Conservation (phyloP, 2,113 vertebrate species). For the Labeo catla region DNA sequence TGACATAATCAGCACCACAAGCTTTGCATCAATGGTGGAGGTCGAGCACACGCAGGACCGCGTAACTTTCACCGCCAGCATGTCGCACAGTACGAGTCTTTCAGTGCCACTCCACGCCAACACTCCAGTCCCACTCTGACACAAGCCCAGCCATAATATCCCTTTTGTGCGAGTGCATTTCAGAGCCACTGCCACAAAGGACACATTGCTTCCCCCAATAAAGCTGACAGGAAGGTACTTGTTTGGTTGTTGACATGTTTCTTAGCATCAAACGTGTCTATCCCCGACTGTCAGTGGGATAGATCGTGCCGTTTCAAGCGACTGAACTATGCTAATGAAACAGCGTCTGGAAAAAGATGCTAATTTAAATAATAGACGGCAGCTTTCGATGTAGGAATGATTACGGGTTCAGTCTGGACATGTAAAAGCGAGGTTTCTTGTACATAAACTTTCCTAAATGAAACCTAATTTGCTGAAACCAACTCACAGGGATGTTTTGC, state of each 20-base stretch:
- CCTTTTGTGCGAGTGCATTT: conserved; percentile 70
- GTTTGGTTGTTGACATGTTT: conserved; percentile 60
- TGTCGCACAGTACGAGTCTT: conserved; percentile 61
- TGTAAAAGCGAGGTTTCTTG: background rate
- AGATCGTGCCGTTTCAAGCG: background rate
- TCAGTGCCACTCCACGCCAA: conserved; percentile 56
- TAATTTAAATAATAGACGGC: background rate
- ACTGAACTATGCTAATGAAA: background rate
- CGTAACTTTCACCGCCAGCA: conserved; percentile 49
- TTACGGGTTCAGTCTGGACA: background rate
- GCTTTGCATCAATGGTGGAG: background rate
- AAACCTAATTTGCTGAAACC: background rate
- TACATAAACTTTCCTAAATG: background rate
- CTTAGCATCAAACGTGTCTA: conserved; percentile 46
- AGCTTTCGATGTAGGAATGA: background rate
- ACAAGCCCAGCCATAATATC: conserved; percentile 66
- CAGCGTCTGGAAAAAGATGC: background rate
- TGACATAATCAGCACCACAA: background rate
- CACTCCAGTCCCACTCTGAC: conserved; percentile 25
- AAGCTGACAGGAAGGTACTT: conserved; percentile 59
- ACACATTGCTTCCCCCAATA: conserved; percentile 55
- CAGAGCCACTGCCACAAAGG: conserved; percentile 66
- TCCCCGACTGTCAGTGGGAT: background rate
- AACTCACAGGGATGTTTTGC: background rate
- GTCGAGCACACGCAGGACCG: background rate